These are phyloP conservation scores for Macrobrachium nipponense DNA, from an alignment of 1,140 invertebrate genomes.

Conservation along the genomic window DNA sequence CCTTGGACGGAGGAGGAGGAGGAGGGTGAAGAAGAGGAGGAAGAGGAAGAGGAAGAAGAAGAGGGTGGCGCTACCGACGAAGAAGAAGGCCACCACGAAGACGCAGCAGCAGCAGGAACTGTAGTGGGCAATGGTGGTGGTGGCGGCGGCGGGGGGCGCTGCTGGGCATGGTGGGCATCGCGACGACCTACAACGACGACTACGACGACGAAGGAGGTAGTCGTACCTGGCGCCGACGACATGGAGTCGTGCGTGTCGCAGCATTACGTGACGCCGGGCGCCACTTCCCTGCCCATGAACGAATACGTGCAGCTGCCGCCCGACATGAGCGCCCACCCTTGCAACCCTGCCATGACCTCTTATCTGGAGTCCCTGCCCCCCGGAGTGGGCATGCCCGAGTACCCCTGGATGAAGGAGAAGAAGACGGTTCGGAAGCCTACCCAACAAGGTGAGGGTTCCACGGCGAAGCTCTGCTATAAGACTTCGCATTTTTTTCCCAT, in stretches of 20 bases:
- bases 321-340: slow-evolving; percentile 64
- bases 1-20: slow-evolving; percentile 30
- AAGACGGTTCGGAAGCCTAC: slow-evolving; percentile 89
- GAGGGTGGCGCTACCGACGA: slow-evolving; percentile 28
- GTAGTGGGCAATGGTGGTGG: slow-evolving; percentile 53
- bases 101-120: slow-evolving; percentile 34
- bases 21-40: slow-evolving; percentile 38
- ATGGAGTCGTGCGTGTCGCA: slow-evolving; percentile 65
- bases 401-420: slow-evolving; percentile 98
- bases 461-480: too few relatives aligned
- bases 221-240: background rate
- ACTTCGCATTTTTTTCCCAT: background rate
- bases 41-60: slow-evolving; percentile 34
- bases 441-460: slow-evolving; percentile 82
- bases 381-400: slow-evolving; percentile 87
- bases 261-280: slow-evolving; percentile 65
- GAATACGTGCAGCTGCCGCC: slow-evolving; percentile 68
- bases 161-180: too few relatives aligned
- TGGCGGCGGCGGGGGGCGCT: slow-evolving; percentile 8
- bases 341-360: slow-evolving; percentile 63
- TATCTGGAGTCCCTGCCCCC: slow-evolving; percentile 69
- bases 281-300: slow-evolving; percentile 70
- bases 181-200: too few relatives aligned
- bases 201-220: too few relatives aligned
- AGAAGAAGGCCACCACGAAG: slow-evolving; percentile 36